Evolutionary conservation across 2,113 vertebrate genomes (phyloP), one percentile per base, ranked within the genome.

Genomic region (Rhinolophus sinicus): DNA sequence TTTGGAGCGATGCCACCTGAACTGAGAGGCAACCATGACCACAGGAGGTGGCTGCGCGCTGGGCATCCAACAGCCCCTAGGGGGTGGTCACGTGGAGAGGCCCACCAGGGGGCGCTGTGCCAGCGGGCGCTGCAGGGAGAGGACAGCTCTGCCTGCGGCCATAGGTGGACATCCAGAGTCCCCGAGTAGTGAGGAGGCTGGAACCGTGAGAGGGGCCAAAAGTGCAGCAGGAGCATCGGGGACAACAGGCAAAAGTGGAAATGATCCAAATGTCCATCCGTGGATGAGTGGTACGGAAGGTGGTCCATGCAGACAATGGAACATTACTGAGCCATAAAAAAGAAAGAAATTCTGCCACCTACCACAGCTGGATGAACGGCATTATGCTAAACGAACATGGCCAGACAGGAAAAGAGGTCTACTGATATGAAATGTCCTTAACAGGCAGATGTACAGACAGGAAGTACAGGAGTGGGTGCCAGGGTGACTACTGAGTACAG

Each of bases 1-100:
- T 7, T 40, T 8, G 26, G 47, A 35, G 30, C 0, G 4, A 12
- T 18, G 70, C 44, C 1, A 0, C n/a, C 88, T 47, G 40, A 56
- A 52, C 1, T 0, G 6, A 16, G 60, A 40, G 28, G 22, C 19
- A 24, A 28, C 5, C 9, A 38, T 24, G 62, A 24, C 40, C 75
- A 88, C 52, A 72, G 75, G 56, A 64, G 7, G 38, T 11, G 70
- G 70, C 58, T 70, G 35, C 4, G 4, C 0, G 28, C 58, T 50
- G 10, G 67, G n/a, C n/a, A 3, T 28, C 54, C n/a, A 10, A 40
- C 13, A 18, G 83, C 28, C 69, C 18, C 0, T 0, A 52, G 26
- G 60, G 60, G 0, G 15, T 0, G 5, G 78, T 10, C 33, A 26
- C 52, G 8, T 0, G 5, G 33, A 2, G 9, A 81, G 44, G 56